phyloP scores from a whole-genome alignment of 2,888 invertebrate genomes.

The Morpho achilles region DNA sequence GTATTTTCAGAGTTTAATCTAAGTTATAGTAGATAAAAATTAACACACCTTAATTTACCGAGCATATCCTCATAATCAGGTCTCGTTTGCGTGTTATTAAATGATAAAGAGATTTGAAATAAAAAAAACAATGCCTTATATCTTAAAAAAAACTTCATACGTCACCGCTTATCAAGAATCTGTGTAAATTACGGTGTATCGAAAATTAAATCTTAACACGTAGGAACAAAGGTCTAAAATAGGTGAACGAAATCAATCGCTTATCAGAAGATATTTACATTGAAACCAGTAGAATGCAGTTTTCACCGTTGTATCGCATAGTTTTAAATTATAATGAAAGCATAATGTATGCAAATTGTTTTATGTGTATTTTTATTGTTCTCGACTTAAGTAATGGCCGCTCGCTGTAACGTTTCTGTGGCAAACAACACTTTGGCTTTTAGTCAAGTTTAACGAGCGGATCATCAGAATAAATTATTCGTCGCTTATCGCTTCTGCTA shows the following conservation, averaged over 20 bases:
- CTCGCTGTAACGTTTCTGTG: neutral
- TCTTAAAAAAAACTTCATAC: constrained; percentile 32
- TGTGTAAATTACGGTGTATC: neutral
- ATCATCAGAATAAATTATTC: constrained; percentile 2
- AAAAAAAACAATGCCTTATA: constrained; percentile 27
- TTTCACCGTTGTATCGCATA: constrained; percentile 26
- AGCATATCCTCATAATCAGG: constrained; percentile 22
- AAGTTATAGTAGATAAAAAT: constrained; percentile 13
- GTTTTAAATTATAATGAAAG: constrained; percentile 26
- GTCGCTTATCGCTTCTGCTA: neutral
- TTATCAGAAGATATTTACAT: constrained; percentile 22
- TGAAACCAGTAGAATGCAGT: constrained; percentile 26
- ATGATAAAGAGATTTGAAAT: constrained; percentile 22
- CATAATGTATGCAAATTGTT: constrained; percentile 28
- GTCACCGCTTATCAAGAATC: constrained; percentile 30
- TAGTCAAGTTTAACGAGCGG: neutral
- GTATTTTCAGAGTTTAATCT: constrained; percentile 6
- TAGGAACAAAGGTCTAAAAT: neutral
- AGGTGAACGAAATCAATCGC: neutral
- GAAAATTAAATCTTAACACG: constrained; percentile 9
- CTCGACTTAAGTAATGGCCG: constrained; percentile 7
- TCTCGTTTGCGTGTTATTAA: constrained; percentile 19
- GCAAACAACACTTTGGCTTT: neutral
- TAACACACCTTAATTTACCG: constrained; percentile 14
- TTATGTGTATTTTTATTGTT: constrained; percentile 27